Base-by-base conservation (phyloP, 2,797 vertebrate species). In the Acipenser ruthenus region DNA sequence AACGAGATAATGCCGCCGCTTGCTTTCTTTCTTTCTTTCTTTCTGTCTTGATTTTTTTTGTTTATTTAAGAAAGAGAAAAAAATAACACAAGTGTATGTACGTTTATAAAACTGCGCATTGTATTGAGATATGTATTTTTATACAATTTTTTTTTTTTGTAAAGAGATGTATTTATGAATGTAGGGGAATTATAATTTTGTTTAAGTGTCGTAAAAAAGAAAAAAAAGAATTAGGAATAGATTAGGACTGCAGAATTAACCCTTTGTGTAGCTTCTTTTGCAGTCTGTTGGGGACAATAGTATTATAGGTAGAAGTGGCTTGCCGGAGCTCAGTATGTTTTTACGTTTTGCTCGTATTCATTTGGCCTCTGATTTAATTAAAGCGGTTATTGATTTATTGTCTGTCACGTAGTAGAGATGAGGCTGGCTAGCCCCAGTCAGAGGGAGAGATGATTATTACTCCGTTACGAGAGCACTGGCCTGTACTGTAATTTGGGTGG, bases 1-100 rank as follows among this genome's bases (percentile, higher is more conserved):
- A 88, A 86, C 74, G 67, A 87, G 84, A 93, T 92, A 93, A 95
- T 92, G 78, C 75, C 49, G 73, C 51, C 65, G 69, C 73, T 80
- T 18, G 67, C 69, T 77, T 70, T 79, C 37, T 37, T 37, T 37
- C 23, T 37, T 37, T 37, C 63, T 72, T 66, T 49, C 73, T 63
- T 65, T 11, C 15, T 56, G 68, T 77, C 80, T 78, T 66, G 13
- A 9, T 49, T 55, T 65, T 50, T 74, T 73, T 73, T 79, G 73
- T 88, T 86, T 71, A 73, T 88, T 85, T 79, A 75, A 79, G 23
- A 37, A 37, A 37, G 23, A 18, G 79, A 77, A 84, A 82, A 78
- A 82, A 85, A 60, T 78, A 18, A 18, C 37, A 71, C 70, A 65
- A 73, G 73, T 80, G 68, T 79, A 70, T 80, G 76, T 70, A 73